Evolutionary conservation across 1,140 invertebrate genomes (phyloP), one percentile per base, ranked within the genome.

Genomic region (Nomia melanderi): DNA sequence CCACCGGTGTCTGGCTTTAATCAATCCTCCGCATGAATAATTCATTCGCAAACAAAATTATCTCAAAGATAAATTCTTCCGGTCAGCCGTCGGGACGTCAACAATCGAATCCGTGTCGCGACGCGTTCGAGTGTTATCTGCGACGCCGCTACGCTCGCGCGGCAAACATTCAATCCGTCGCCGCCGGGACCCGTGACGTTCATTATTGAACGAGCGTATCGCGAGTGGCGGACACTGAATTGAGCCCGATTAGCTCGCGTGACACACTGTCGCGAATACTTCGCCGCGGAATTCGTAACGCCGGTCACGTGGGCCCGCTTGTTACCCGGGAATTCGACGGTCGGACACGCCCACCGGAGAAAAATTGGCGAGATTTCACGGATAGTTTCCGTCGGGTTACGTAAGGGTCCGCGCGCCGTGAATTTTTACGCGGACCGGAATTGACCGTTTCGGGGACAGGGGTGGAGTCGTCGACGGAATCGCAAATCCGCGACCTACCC

Each of bases 301-400:
- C n/a, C 33, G 66, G 66, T 56, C 50, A 39, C 50, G 66, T n/a
- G 66, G 4, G 36, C n/a, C 23, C 50, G 65, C 47, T 50, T 54
- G 65, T 54, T 67, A 67, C n/a, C 9, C 23, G 29, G 33, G 17
- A 36, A 66, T 33, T 53, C n/a, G 14, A 11, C n/a, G n/a, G n/a
- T n/a, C 20, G 6, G 39, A 27, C 12, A 27, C 50, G 5, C 25
- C 2, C 2, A 1, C 2, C 4, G 4, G 27, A 23, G 31, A n/a
- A n/a, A 69, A 56, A 54, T 69, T 56, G 65, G 25, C 23, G 4
- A 54, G 47, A 39, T 56, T 23, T 66, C 29, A 66, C 64, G 44
- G 47, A 33, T 3, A 8, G 44, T 53, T 27, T n/a, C 53, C 14
- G 7, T n/a, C 11, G n/a, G 66, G 33, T 69, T 56, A 67, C 14